Conservation (phyloP, 2,888 invertebrate species). For the Morinoia aosen region DNA sequence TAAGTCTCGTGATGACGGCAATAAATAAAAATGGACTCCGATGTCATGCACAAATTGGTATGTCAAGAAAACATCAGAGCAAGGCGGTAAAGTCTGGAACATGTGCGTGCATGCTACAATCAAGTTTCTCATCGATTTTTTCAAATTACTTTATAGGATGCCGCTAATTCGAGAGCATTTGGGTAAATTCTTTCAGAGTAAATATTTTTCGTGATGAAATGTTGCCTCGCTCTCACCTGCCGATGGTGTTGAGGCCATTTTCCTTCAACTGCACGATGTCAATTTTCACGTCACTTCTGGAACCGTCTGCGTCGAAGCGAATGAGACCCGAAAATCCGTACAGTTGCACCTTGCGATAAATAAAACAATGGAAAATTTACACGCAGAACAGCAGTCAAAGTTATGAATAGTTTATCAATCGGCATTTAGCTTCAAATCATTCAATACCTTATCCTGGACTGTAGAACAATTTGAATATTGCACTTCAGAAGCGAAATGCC, state of each 20-base stretch:
- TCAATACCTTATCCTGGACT: not conserved
- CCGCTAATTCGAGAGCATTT: not conserved
- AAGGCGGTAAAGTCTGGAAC: no score
- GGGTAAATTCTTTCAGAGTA: not conserved
- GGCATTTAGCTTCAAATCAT: not conserved
- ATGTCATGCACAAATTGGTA: no score
- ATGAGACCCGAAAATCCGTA: constrained; percentile 72
- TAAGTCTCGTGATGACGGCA: no score
- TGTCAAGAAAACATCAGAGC: no score
- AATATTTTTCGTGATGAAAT: not conserved
- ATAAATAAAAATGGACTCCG: no score
- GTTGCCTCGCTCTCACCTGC: constrained; percentile 55
- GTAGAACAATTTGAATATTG: not conserved
- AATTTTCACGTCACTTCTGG: constrained; percentile 72
- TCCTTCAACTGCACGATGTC: constrained; percentile 72
- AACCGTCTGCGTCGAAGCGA: constrained; percentile 71
- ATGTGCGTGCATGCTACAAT: not conserved
- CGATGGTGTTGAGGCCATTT: constrained; percentile 68
- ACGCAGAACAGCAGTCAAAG: not conserved
- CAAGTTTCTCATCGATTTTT: not conserved
- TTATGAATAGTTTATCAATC: not conserved
- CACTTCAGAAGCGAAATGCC: not conserved
- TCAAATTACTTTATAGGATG: not conserved
- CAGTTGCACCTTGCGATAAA: constrained; percentile 70
- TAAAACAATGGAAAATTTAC: not conserved